These are phyloP conservation scores for Heteropelma amictum DNA, from an alignment of 2,888 invertebrate species.

Conservation along the genomic window DNA sequence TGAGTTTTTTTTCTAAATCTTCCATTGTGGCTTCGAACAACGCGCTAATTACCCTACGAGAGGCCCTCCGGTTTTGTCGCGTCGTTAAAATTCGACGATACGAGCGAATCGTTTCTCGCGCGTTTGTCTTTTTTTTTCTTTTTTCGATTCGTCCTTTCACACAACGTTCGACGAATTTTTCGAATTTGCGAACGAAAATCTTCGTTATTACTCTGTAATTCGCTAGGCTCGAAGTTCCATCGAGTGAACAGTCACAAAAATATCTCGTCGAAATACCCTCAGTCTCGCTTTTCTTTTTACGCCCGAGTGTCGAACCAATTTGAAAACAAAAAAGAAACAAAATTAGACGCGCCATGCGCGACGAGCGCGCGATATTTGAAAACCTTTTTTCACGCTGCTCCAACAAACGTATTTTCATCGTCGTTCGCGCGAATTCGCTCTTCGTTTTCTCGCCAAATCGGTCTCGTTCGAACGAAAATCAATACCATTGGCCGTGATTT, in stretches of 20 bases:
- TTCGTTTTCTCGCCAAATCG: no score
- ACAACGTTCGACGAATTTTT: background rate
- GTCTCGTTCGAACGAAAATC: background rate
- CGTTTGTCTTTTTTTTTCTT: slow-evolving; percentile 30
- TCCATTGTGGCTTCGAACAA: slow-evolving; percentile 71
- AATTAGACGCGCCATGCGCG: background rate
- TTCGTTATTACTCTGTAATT: slow-evolving; percentile 51
- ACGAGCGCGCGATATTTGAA: background rate
- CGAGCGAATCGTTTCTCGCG: slow-evolving; percentile 45
- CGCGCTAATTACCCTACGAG: slow-evolving; percentile 65
- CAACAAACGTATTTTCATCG: no score
- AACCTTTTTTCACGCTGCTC: background rate
- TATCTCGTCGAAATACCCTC: slow-evolving; percentile 69
- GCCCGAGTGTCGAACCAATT: no score
- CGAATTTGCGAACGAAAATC: background rate
- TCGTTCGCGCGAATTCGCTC: no score
- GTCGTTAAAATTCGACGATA: slow-evolving; percentile 51
- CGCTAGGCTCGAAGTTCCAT: slow-evolving; percentile 50
- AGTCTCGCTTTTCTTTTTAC: no score
- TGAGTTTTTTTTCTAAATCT: slow-evolving; percentile 56
- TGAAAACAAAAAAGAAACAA: background rate
- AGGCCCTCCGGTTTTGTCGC: slow-evolving; percentile 57
- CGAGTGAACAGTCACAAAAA: slow-evolving; percentile 72
- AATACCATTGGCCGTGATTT: background rate
- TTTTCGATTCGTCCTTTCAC: background rate